phyloP scores from a whole-genome alignment of 2,888 invertebrate species.

The Hydrotaea cyrtoneurina region DNA sequence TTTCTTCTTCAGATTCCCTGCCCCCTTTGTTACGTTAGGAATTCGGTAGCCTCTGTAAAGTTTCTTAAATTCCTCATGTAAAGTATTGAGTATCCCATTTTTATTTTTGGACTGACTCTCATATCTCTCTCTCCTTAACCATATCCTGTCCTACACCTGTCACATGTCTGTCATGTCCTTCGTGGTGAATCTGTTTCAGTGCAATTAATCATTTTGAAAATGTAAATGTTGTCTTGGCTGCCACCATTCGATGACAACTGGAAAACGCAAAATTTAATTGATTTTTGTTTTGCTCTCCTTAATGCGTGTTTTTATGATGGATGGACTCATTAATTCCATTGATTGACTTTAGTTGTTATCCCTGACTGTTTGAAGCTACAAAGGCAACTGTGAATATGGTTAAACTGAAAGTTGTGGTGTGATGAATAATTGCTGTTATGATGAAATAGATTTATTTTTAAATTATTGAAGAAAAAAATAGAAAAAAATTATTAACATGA shows the following conservation, averaged over 20 bases:
- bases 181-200: background rate
- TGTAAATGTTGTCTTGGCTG: background rate
- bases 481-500: too few species aligned
- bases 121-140: background rate
- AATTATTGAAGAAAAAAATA: too few species aligned
- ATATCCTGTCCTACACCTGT: background rate
- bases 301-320: background rate
- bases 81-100: too few species aligned
- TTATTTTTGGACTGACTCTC: too few species aligned
- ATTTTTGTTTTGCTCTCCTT: background rate
- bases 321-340: background rate
- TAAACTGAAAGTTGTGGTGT: too few species aligned
- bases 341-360: background rate
- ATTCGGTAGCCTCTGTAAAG: too few species aligned
- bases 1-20: too few species aligned
- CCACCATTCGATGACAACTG: background rate
- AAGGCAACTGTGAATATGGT: too few species aligned
- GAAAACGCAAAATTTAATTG: background rate
- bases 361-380: background rate
- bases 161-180: background rate
- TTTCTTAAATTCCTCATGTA: too few species aligned
- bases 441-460: too few species aligned
- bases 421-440: too few species aligned
- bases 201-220: background rate
- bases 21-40: too few species aligned